These are phyloP conservation scores for Lampris megalopsis DNA, from an alignment of 2,113 vertebrate genomes.

Conservation along the genomic window DNA sequence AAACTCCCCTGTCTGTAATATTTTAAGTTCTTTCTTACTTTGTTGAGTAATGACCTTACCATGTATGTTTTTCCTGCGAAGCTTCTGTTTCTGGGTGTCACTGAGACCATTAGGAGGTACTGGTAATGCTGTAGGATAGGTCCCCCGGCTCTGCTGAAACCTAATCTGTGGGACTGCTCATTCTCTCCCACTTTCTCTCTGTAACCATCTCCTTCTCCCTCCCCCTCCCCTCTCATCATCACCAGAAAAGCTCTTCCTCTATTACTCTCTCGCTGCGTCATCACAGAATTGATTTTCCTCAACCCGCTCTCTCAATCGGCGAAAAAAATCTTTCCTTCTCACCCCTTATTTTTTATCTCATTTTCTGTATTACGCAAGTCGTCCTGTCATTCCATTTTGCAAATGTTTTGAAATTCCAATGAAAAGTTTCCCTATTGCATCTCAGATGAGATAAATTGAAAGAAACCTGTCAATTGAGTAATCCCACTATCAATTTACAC, in stretches of 20 bases:
- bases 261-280: conserved; percentile 15
- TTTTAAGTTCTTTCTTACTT: conserved; percentile 74
- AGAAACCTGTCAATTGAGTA: conserved; percentile 1
- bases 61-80: conserved; percentile 76
- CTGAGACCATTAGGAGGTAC: conserved; percentile 59
- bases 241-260: conserved; percentile 24
- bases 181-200: conserved; percentile 29
- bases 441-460: neutral
- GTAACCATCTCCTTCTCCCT: conserved; percentile 7
- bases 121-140: conserved; percentile 62
- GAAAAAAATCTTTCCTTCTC: neutral
- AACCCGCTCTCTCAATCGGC: neutral
- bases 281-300: neutral
- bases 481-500: neutral
- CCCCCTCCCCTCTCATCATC: conserved; percentile 5
- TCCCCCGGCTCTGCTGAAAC: conserved; percentile 59
- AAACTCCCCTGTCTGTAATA: conserved; percentile 79
- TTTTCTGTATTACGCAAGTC: neutral
- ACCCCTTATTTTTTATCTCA: neutral
- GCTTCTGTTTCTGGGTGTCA: conserved; percentile 79
- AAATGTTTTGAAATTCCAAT: neutral
- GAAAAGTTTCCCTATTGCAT: neutral
- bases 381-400: neutral
- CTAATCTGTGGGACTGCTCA: conserved; percentile 40
- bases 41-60: conserved; percentile 78